Conservation (phyloP, 2,113 vertebrate species). For the Tapirus terrestris region DNA sequence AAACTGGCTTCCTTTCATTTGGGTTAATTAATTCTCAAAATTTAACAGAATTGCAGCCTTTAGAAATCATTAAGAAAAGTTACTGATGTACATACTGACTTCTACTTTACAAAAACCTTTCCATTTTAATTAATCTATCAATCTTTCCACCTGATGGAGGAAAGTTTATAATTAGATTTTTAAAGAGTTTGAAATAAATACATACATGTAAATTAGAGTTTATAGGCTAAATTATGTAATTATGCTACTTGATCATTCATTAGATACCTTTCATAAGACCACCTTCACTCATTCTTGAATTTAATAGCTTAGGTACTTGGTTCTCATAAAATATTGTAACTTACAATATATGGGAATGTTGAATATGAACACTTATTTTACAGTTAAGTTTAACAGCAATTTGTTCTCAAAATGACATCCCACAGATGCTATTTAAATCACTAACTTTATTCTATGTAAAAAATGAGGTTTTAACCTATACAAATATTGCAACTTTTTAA, state of each 20-base stretch:
- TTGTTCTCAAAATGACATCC: neutral
- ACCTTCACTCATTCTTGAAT: neutral
- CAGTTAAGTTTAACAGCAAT: neutral
- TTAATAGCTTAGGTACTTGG: neutral
- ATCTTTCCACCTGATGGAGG: neutral
- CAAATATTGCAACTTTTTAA: neutral
- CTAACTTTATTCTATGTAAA: neutral
- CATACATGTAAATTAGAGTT: neutral
- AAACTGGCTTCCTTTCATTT: neutral
- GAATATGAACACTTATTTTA: neutral
- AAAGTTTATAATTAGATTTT: slow-evolving; percentile 6
- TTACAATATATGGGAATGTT: neutral
- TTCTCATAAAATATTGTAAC: neutral
- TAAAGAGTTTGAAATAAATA: neutral
- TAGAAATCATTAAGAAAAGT: slow-evolving; percentile 58
- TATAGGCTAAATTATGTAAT: neutral
- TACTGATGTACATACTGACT: slow-evolving; percentile 38
- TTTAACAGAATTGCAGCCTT: neutral
- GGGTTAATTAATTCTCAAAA: slow-evolving; percentile 9
- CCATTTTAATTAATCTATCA: slow-evolving; percentile 27
- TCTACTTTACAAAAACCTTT: slow-evolving; percentile 24
- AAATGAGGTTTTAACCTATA: neutral
- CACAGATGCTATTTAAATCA: neutral
- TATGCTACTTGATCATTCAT: neutral
- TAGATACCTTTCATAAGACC: neutral